Evolutionary conservation across 2,797 vertebrate genomes (phyloP).

Genomic region (Gymnothorax javanicus): DNA sequence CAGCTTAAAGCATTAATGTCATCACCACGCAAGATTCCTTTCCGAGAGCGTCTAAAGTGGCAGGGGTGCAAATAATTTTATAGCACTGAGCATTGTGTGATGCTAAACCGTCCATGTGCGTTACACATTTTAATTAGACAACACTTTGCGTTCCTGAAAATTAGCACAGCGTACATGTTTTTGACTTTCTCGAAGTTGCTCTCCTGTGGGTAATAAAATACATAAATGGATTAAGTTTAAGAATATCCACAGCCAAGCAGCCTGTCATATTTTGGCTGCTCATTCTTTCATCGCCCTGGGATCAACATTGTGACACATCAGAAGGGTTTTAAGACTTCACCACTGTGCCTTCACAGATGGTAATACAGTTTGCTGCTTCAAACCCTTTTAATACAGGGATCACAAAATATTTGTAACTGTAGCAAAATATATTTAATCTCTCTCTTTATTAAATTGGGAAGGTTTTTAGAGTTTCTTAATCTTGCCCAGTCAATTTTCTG

Average conservation of each 20-base stretch:
- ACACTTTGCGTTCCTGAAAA: not conserved
- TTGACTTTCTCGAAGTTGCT: not conserved
- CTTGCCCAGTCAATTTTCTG: not conserved
- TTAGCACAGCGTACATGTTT: not conserved
- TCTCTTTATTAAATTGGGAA: not conserved
- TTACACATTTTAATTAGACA: slow-evolving; percentile 9
- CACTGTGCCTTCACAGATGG: not conserved
- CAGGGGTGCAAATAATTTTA: not conserved
- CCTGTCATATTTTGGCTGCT: not conserved
- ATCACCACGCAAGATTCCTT: not conserved
- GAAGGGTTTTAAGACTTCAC: not conserved
- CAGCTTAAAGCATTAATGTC: slow-evolving; percentile 5
- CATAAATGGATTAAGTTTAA: not conserved
- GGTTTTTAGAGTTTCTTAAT: not conserved
- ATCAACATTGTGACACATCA: slow-evolving; percentile 2
- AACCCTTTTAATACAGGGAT: not conserved
- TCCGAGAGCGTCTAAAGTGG: not conserved
- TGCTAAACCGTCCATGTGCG: not conserved
- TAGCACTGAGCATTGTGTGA: not conserved
- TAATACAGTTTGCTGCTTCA: not conserved
- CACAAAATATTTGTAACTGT: not conserved
- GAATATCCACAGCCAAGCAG: not conserved
- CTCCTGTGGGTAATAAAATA: not conserved
- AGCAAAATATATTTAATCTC: not conserved
- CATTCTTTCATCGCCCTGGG: not conserved